phyloP scores from a whole-genome alignment of 2,113 vertebrate genomes.

The Macaca mulatta region DNA sequence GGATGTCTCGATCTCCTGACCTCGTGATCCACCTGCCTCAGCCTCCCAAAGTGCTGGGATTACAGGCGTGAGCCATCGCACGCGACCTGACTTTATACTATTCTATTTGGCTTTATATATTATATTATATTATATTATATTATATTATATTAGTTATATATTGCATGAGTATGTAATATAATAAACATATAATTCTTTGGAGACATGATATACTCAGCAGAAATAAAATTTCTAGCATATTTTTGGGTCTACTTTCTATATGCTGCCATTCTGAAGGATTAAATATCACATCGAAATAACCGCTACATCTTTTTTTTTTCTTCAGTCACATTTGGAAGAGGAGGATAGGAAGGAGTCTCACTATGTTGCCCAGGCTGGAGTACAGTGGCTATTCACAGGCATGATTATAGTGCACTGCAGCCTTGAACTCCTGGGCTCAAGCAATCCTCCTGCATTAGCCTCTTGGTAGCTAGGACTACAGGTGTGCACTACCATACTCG shows the following conservation, averaged over 20 bases:
- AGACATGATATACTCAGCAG: conserved; percentile 33
- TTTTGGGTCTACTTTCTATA: conserved; percentile 18
- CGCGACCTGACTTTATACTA: background rate
- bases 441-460: background rate
- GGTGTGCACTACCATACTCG: background rate
- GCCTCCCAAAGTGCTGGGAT: no score
- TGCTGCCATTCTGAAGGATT: conserved; percentile 46
- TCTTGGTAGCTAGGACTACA: background rate
- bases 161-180: background rate
- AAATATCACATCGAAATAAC: conserved; percentile 24
- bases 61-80: rapidly evolving
- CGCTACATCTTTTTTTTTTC: background rate
- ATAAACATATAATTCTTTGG: background rate
- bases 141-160: background rate
- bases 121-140: background rate
- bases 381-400: no score
- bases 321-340: no score
- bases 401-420: no score
- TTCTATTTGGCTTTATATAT: conserved; percentile 9
- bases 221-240: conserved; percentile 41
- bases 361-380: background rate
- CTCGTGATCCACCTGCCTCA: no score
- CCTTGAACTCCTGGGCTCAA: background rate
- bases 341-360: background rate
- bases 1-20: no score